Evolutionary conservation across 2,113 vertebrate species (phyloP).

Genomic region (Melanotaenia duboulayi): DNA sequence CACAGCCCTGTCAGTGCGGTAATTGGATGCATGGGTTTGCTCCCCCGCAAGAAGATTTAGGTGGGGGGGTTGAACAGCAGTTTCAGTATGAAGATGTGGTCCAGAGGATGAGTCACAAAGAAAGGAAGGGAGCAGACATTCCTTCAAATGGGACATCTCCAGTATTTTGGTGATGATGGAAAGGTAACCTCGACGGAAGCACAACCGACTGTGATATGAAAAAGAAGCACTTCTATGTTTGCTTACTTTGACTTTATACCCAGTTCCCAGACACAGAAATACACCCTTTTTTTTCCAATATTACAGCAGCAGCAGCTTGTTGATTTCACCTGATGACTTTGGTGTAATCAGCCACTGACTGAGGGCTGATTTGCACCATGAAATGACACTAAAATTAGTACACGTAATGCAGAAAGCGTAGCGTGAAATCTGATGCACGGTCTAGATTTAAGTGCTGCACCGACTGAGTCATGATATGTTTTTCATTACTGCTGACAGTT

Average conservation of each 20-base stretch:
- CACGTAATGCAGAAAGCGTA: not conserved
- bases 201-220: not conserved
- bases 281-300: not conserved
- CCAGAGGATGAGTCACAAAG: slow-evolving; percentile 60
- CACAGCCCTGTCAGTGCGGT: slow-evolving; percentile 17
- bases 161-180: not conserved
- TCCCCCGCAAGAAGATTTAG: slow-evolving; percentile 6
- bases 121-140: slow-evolving; percentile 28
- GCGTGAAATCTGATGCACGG: not conserved
- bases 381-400: not conserved
- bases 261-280: not conserved
- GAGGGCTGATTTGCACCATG: not conserved
- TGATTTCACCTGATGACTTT: not conserved
- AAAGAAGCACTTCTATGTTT: not conserved
- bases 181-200: slow-evolving; percentile 17
- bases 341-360: not conserved
- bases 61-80: slow-evolving; percentile 16
- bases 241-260: not conserved
- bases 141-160: not conserved
- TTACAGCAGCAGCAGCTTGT: not conserved
- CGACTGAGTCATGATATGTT: not conserved
- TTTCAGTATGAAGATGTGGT: slow-evolving; percentile 42
- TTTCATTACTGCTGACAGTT: no score
- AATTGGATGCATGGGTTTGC: slow-evolving; percentile 50
- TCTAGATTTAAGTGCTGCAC: not conserved